Conservation (phyloP, 2,113 vertebrate species). For the Psephotus haematonotus region DNA sequence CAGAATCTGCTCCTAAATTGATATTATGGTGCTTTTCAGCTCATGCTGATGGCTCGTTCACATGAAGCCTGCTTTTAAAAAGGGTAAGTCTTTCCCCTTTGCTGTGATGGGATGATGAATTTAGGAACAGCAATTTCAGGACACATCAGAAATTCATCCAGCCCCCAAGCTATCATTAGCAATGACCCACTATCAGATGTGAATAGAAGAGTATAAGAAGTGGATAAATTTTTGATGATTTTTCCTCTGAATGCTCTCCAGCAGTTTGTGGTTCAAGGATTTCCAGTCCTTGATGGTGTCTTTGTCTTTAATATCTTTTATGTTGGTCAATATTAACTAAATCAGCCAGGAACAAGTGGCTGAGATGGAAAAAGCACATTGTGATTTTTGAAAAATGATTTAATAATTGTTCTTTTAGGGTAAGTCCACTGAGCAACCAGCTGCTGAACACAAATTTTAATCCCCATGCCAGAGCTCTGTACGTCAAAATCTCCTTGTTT, state of each 20-base stretch:
- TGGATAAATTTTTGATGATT: neutral
- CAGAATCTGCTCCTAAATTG: neutral
- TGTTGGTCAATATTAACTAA: neutral
- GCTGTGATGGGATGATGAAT: neutral
- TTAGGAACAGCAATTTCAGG: neutral
- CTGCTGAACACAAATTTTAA: neutral
- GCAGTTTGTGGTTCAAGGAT: neutral
- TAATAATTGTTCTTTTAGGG: neutral
- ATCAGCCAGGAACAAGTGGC: neutral
- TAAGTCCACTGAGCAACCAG: neutral
- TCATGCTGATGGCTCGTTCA: neutral
- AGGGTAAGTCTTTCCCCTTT: neutral
- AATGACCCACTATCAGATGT: neutral
- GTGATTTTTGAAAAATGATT: neutral
- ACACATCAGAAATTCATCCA: neutral
- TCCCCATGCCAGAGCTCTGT: neutral
- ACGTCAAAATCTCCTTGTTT: neutral
- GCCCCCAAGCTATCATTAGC: neutral
- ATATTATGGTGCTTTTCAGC: neutral
- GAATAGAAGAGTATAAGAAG: neutral
- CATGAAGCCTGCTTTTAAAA: neutral
- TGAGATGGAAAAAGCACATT: neutral
- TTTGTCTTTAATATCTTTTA: neutral
- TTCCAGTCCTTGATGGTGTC: neutral
- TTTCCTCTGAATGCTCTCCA: neutral